A percentile compares a stretch with the other conserved stretches of the same genome.
Conservation (phyloP, 1,140 invertebrate species). For the Brachionus rotundiformis region DNA sequence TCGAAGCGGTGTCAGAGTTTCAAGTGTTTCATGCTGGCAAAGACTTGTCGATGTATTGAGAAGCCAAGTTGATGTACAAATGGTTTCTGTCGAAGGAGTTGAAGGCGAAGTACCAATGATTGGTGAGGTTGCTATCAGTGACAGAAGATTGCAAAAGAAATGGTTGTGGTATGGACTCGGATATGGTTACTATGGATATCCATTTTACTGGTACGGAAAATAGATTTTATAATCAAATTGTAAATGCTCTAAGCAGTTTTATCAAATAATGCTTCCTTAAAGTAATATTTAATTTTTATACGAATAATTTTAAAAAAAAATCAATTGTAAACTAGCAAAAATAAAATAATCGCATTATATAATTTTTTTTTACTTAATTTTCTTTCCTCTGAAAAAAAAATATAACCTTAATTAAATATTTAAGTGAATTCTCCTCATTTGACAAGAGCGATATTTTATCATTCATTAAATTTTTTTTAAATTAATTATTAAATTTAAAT, state of each 20-base stretch:
- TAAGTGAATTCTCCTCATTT: too few relatives aligned
- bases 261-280: neutral
- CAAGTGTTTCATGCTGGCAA: slow-evolving; percentile 22
- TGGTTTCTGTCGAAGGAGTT: neutral
- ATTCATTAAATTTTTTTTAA: too few relatives aligned
- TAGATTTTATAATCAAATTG: neutral
- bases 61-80: neutral
- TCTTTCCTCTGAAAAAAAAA: too few relatives aligned
- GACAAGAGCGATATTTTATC: too few relatives aligned
- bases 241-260: neutral
- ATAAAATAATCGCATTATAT: neutral
- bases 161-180: slow-evolving; percentile 42
- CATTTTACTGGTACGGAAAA: slow-evolving; percentile 3
- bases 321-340: neutral
- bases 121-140: slow-evolving; percentile 14
- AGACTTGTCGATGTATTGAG: slow-evolving; percentile 31
- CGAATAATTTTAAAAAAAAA: neutral
- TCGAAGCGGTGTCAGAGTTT: neutral
- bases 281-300: neutral
- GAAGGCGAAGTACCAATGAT: neutral
- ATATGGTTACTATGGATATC: slow-evolving; percentile 24
- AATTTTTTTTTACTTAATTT: neutral
- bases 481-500: too few relatives aligned
- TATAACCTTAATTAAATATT: too few relatives aligned
- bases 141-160: slow-evolving; percentile 44